Base-by-base conservation (phyloP, 2,888 invertebrate species). In the Acanthosoma haemorrhoidale region DNA sequence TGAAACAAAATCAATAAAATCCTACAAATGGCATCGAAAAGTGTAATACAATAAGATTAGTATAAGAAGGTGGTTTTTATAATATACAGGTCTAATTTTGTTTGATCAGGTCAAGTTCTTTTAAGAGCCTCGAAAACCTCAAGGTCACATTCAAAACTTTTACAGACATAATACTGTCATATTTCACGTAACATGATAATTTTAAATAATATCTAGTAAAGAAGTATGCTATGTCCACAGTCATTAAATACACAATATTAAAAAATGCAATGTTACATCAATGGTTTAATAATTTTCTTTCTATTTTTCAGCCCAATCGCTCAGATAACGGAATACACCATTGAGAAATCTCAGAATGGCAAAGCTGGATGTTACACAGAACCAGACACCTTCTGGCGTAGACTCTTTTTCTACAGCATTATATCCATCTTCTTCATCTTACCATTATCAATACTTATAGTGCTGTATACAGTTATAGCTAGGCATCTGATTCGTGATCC, bases 381-480 rank as follows among this genome's bases (percentile, higher is more conserved):
- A 80, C 91, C 90, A 61, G 86, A 88, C 79, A 87, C 87, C 74
- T 83, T 85, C 78, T 90, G 91, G 88, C 88, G 90, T 72, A 83
- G 87, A 73, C 92, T 90, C 84, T 91, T 91, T 83, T 84, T 93
- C 78, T 84, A 89, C 81, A 86, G 88, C 79, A 81, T 82, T 75
- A 90, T 91, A 77, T 84, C 88, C 71, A 81, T 91, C 73, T 91
- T 95, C 80, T 94, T 93, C 82, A 81, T 90, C 74, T 79, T 92
- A 68, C 95, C 95, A 43, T 83, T 94, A 71, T 80, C 92, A 71
- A 86, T 93, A 71, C 86, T 95, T 58, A 83, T 93, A 74, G 83
- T 88, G 61, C 84, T 94, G 68, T 95, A 95, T 81, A 87, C 89
- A 76, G 84, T 91, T 77, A 94, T 94, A 77, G 91, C 92, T 63